Base-by-base conservation (phyloP, 1,140 invertebrate species). In the Drosophila miranda region DNA sequence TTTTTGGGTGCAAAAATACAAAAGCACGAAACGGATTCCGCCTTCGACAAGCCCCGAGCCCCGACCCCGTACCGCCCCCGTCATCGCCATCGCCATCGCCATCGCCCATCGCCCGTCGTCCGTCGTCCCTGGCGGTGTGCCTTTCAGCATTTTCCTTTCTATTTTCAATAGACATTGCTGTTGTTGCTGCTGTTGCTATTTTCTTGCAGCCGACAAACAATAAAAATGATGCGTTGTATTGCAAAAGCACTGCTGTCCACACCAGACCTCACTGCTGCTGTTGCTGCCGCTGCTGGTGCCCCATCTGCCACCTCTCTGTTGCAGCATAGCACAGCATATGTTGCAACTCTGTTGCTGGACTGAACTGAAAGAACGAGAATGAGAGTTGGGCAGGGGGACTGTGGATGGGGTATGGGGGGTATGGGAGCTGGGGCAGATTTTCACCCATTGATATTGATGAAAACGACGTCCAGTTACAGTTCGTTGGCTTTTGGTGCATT, bases 391-490 rank as follows among this genome's bases (percentile, higher is more conserved):
- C 4, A 0, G n/a, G 46, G 13, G 45, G 16, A 16, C 16, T 16
- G 16, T 16, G 16, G 16, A 19, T 42, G 38, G 23, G 23, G 23
- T 23, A 23, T 3, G 23, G 23, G 23, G 19, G 1, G 19, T 19
- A 19, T 19, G 19, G 19, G 2, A 8, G 30, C 14, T 41, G 61
- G 50, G 14, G 62, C 43, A 68, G 64, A 68, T 67, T 49, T 55
- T 81, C 74, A 62, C 69, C 82, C 82, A 87, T 86, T 86, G 78
- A 87, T 86, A 86, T 86, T 86, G 81, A 86, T 86, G 81, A 87
- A 86, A 86, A 86, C 82, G 81, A 86, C 77, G 81, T 86, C 82
- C 82, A 86, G 82, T 86, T 87, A 86, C 82, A 86, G 82, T 86
- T 86, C 82, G 82, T 86, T 86, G 82, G 82, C 82, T 86, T 87